Conservation (phyloP, 2,113 vertebrate genomes). For the Gavialis gangeticus region DNA sequence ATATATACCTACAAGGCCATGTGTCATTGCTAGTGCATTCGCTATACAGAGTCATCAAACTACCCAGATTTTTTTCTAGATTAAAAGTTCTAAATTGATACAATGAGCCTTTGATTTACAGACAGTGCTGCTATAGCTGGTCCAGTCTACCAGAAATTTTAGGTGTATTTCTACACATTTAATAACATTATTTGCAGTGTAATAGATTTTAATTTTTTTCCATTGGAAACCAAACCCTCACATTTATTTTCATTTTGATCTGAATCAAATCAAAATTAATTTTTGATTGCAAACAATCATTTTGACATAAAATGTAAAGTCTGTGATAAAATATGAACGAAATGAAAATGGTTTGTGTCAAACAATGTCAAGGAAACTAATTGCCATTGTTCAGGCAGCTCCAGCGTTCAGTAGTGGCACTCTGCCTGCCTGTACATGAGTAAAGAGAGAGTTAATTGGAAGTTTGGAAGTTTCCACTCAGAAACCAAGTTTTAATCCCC, state of each 20-base stretch:
- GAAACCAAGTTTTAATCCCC: fast-evolving
- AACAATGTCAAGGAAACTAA: neutral
- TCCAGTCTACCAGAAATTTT: neutral
- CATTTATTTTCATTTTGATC: neutral
- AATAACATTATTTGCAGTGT: neutral
- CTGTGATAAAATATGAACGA: fast-evolving
- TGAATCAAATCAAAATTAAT: neutral
- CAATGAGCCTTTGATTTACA: neutral
- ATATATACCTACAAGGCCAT: no score
- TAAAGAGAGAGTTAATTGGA: neutral
- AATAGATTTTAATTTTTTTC: neutral
- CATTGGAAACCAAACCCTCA: fast-evolving
- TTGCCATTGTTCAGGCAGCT: neutral
- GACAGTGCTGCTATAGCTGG: neutral
- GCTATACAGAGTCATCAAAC: neutral
- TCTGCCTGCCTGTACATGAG: neutral
- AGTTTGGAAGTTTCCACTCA: fast-evolving
- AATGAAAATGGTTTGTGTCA: neutral
- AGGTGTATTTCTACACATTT: no score
- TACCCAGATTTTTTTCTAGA: neutral
- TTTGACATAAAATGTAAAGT: neutral
- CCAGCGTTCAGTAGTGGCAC: neutral
- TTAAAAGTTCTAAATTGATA: neutral
- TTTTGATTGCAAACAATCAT: neutral
- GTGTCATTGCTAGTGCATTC: neutral